These are phyloP conservation scores for Coturnix japonica DNA, from an alignment of 2,113 vertebrate genomes.

Conservation along the genomic window DNA sequence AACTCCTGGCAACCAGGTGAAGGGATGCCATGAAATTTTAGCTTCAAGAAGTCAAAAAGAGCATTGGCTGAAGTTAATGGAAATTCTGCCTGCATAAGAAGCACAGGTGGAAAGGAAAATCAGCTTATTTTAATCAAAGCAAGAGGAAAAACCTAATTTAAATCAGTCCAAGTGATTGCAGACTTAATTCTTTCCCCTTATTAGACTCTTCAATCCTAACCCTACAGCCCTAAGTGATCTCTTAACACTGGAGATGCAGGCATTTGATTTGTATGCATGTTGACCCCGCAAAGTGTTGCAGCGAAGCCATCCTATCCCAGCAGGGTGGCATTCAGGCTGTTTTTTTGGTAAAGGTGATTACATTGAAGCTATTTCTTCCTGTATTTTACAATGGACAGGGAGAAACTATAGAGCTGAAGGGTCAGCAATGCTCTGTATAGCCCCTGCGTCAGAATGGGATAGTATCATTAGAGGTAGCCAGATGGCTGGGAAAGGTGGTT, in stretches of 20 bases:
- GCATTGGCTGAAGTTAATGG: conserved; percentile 36
- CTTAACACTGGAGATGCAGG: background rate
- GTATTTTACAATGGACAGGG: background rate
- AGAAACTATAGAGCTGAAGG: background rate
- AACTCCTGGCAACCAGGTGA: conserved; percentile 11
- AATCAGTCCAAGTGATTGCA: conserved; percentile 63
- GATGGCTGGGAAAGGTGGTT: background rate
- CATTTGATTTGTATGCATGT: background rate
- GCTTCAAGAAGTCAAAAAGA: conserved; percentile 27
- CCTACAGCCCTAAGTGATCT: background rate
- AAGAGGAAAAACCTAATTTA: conserved; percentile 36
- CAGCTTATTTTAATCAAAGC: conserved; percentile 65
- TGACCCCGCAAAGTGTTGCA: background rate
- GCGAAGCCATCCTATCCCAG: accelerated
- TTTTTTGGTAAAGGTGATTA: background rate
- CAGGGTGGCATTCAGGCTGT: background rate
- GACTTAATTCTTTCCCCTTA: conserved; percentile 58
- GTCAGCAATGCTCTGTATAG: background rate
- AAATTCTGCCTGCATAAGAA: conserved; percentile 54
- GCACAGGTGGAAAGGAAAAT: conserved; percentile 60
- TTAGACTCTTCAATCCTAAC: conserved; percentile 47
- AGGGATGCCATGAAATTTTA: conserved; percentile 10
- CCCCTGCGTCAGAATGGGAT: background rate
- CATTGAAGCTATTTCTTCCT: background rate
- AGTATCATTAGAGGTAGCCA: background rate